Evolutionary conservation across 2,113 vertebrate species (phyloP).

Genomic region (Cyanoramphus novaezelandiae): DNA sequence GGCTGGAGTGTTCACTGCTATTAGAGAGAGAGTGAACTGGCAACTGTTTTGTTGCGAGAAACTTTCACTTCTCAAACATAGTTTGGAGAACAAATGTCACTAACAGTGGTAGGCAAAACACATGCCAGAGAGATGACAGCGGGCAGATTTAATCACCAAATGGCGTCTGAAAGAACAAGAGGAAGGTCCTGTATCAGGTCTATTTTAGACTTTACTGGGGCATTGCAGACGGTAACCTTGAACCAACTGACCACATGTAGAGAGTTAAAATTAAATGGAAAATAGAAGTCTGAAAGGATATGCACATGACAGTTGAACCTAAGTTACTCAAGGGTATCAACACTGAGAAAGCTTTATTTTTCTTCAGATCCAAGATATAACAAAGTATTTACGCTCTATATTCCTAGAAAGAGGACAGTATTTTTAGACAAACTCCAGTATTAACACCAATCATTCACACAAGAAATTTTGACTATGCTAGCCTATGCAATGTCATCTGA

Average conservation of each 20-base stretch:
- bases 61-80: conserved; percentile 7
- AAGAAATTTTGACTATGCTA: background rate
- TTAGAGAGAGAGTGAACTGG: background rate
- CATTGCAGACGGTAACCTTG: conserved; percentile 12
- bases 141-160: conserved; percentile 33
- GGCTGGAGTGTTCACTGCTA: background rate
- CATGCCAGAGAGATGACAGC: background rate
- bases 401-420: background rate
- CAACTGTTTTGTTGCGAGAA: background rate
- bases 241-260: background rate
- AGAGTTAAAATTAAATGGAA: conserved; percentile 6
- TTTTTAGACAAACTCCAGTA: background rate
- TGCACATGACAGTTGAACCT: background rate
- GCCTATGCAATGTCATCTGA: background rate
- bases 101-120: conserved; percentile 43
- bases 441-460: background rate
- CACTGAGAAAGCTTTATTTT: background rate
- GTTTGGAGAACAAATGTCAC: conserved; percentile 33
- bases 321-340: background rate
- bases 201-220: background rate
- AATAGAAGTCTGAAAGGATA: background rate
- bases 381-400: background rate
- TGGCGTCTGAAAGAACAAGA: background rate
- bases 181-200: background rate
- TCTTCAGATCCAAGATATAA: background rate